Percentiles rank a stretch among this genome's conserved stretches.
Conservation (phyloP, 2,113 vertebrate genomes). For the Phalacrocorax aristotelis region DNA sequence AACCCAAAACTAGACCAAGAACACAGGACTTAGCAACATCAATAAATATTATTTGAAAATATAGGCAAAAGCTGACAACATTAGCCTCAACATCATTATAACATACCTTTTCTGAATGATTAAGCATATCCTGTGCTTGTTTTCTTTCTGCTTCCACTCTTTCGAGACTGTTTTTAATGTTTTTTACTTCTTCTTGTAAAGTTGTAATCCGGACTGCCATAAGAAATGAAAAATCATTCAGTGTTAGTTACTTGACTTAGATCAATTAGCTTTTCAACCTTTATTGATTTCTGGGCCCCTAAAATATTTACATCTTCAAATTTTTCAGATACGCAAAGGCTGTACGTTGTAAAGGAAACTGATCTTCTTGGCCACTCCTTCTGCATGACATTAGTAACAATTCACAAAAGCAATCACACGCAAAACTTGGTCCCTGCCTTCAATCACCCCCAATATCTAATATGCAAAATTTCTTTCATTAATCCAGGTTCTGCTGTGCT, state of each 20-base stretch:
- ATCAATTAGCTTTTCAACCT: neutral
- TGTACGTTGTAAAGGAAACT: neutral
- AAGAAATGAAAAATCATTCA: neutral
- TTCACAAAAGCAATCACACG: neutral
- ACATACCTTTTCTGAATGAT: constrained; percentile 92
- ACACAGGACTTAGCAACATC: neutral
- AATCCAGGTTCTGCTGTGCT: neutral
- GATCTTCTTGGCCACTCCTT: neutral
- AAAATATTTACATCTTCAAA: neutral
- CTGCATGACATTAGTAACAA: neutral
- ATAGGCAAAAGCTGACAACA: neutral
- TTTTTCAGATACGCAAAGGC: neutral
- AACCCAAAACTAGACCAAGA: neutral
- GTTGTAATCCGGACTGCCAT: constrained; percentile 84
- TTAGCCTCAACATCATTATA: neutral
- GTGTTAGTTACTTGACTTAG: neutral
- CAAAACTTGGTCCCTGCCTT: neutral
- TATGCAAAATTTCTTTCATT: neutral
- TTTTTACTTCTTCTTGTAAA: constrained; percentile 93
- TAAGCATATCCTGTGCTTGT: constrained; percentile 91
- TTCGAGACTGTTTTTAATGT: constrained; percentile 86
- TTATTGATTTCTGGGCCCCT: neutral
- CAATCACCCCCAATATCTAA: neutral
- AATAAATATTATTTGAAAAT: neutral
- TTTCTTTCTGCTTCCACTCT: constrained; percentile 91